Evolutionary conservation across 2,797 vertebrate species (phyloP).

Genomic region (Lutjanus argentimaculatus): DNA sequence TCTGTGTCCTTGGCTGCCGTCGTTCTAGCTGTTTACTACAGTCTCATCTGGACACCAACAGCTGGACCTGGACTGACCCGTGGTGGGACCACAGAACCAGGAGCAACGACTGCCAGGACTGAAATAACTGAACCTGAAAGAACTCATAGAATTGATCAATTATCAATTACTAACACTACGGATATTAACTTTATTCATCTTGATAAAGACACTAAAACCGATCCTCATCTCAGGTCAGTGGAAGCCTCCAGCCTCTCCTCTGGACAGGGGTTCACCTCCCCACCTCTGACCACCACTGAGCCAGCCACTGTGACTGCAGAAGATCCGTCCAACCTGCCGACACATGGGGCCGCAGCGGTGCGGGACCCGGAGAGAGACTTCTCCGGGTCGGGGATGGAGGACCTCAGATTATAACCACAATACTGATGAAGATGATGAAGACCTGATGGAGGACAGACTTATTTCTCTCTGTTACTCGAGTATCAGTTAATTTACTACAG

Average conservation of each 20-base stretch:
- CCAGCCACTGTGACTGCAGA: slow-evolving; percentile 47
- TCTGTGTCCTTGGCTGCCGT: slow-evolving; percentile 94
- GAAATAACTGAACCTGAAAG: too few relatives aligned
- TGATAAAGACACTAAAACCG: background rate
- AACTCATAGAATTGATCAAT: too few relatives aligned
- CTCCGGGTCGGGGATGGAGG: slow-evolving; percentile 1
- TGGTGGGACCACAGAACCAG: slow-evolving; percentile 26
- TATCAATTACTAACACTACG: too few relatives aligned
- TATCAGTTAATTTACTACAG: too few relatives aligned
- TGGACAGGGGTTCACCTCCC: background rate
- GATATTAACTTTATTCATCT: too few relatives aligned
- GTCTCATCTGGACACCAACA: slow-evolving; percentile 92
- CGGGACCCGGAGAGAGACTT: slow-evolving; percentile 15
- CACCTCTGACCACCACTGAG: background rate
- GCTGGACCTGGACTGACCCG: slow-evolving; percentile 49
- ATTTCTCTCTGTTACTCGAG: too few relatives aligned
- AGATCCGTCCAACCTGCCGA: slow-evolving; percentile 65
- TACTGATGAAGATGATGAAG: too few relatives aligned
- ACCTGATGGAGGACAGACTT: too few relatives aligned
- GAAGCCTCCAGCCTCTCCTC: background rate
- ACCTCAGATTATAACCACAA: background rate
- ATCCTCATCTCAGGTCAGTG: background rate
- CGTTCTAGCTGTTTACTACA: slow-evolving; percentile 93
- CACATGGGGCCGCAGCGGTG: slow-evolving; percentile 15
- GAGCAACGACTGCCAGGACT: too few relatives aligned